These are phyloP conservation scores for Schizopygopsis malacanthus DNA, from an alignment of 2,797 vertebrate species.

Conservation along the genomic window DNA sequence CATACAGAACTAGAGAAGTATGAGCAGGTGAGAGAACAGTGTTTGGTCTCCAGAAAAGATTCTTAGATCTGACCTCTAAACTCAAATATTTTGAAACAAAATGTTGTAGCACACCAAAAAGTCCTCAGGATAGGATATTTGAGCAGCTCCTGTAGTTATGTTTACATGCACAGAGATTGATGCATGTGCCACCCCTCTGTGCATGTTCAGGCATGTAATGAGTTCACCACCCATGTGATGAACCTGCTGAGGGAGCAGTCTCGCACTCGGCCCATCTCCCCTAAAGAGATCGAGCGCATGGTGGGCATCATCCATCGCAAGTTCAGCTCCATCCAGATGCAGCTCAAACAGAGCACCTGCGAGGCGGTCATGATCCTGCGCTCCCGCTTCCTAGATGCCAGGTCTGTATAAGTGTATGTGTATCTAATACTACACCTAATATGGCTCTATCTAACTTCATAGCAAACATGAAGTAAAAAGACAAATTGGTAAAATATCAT, in stretches of 20 bases:
- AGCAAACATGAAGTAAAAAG: neutral
- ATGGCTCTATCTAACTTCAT: neutral
- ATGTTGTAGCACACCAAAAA: neutral
- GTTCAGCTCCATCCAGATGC: constrained; percentile 99
- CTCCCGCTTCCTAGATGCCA: constrained; percentile 87
- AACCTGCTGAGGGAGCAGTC: constrained; percentile 92
- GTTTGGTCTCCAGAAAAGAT: neutral
- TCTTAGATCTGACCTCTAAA: neutral
- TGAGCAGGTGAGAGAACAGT: constrained; percentile 87
- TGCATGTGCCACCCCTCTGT: constrained; percentile 5
- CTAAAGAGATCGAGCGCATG: constrained; percentile 98
- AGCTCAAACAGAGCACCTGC: constrained; percentile 97
- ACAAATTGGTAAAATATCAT: neutral
- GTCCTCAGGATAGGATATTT: neutral
- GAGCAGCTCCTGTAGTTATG: constrained; percentile 11
- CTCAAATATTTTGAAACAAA: constrained; percentile 8
- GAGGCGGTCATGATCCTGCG: constrained; percentile 98
- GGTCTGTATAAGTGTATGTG: constrained; percentile 72
- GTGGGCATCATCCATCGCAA: constrained; percentile 98
- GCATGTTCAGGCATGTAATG: constrained; percentile 89
- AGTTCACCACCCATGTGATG: constrained; percentile 92
- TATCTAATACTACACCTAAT: neutral
- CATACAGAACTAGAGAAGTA: constrained; percentile 99
- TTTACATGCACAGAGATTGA: constrained; percentile 23
- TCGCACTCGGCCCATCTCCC: constrained; percentile 93